phyloP scores from a whole-genome alignment of 2,888 invertebrate genomes.

The Tinea pellionella region DNA sequence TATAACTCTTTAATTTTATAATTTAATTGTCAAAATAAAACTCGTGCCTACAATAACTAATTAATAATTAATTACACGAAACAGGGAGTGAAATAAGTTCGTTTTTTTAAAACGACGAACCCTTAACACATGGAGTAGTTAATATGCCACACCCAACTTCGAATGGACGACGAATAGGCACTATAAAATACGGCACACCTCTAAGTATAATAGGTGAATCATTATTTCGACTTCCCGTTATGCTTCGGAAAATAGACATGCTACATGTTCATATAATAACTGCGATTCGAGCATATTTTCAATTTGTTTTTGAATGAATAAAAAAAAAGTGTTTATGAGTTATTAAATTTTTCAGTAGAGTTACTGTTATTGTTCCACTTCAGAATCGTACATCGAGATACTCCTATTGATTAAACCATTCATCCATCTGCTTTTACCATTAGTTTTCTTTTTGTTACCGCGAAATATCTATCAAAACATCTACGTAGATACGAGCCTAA shows the following conservation, averaged over 20 bases:
- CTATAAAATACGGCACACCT: background rate
- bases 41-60: too few relatives aligned
- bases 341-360: too few relatives aligned
- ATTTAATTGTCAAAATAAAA: too few relatives aligned
- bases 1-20: too few relatives aligned
- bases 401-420: background rate
- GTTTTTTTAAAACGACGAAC: background rate
- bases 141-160: background rate
- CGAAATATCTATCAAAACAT: constrained; percentile 25
- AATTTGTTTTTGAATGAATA: too few relatives aligned
- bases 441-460: constrained; percentile 4
- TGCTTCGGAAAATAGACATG: background rate
- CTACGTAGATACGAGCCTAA: constrained; percentile 23
- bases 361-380: background rate
- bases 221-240: background rate
- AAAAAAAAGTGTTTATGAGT: too few relatives aligned
- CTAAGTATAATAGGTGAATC: background rate
- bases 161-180: background rate
- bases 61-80: background rate
- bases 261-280: background rate
- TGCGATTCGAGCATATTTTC: too few relatives aligned
- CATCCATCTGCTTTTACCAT: background rate
- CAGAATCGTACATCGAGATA: background rate
- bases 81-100: background rate
- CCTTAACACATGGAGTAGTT: background rate